Evolutionary conservation across 2,797 vertebrate genomes (phyloP).

Genomic region (Betta splendens): DNA sequence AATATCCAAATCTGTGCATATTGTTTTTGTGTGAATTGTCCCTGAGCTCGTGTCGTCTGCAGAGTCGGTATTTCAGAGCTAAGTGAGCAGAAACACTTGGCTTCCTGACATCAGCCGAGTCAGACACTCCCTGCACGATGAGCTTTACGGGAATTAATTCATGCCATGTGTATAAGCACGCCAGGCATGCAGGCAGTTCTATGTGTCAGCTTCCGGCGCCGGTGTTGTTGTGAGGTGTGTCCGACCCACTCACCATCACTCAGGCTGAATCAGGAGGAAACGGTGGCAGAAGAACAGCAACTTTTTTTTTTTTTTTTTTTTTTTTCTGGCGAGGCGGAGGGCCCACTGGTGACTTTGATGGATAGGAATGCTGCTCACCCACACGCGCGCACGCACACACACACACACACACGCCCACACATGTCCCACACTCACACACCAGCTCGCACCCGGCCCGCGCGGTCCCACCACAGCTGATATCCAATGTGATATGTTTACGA

Average conservation of each 20-base stretch:
- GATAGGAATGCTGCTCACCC: constrained; percentile 82
- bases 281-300: constrained; percentile 58
- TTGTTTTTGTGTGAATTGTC: too few relatives aligned
- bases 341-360: constrained; percentile 78
- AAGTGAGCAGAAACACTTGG: too few relatives aligned
- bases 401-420: constrained; percentile 66
- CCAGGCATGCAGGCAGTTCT: constrained; percentile 32
- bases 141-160: constrained; percentile 3
- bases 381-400: constrained; percentile 77
- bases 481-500: constrained; percentile 72
- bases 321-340: constrained; percentile 73
- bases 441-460: constrained; percentile 45
- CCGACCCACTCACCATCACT: constrained; percentile 55
- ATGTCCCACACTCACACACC: constrained; percentile 66
- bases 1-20: too few relatives aligned
- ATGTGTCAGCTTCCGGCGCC: constrained; percentile 57
- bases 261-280: constrained; percentile 76
- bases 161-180: constrained; percentile 18
- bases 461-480: constrained; percentile 67
- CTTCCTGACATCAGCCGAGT: too few relatives aligned
- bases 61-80: too few relatives aligned
- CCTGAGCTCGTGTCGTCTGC: too few relatives aligned
- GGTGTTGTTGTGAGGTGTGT: constrained; percentile 55
- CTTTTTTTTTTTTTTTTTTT: constrained; percentile 77
- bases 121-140: constrained; percentile 29